phyloP scores from a whole-genome alignment of 2,888 invertebrate species.

The Leptinotarsa rubiginosa region DNA sequence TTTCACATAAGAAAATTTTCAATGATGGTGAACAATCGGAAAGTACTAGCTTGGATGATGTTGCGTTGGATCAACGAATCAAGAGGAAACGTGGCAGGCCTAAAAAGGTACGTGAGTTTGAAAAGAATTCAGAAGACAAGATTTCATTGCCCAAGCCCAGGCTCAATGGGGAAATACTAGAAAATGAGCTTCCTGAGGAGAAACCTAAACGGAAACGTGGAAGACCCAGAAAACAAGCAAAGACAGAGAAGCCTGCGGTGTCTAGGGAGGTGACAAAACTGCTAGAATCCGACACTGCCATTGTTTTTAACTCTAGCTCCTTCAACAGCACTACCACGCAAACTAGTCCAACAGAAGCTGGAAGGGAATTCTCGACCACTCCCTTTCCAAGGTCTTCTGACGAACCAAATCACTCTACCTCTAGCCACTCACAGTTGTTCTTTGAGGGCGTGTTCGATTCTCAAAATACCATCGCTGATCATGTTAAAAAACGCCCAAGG shows the following conservation, averaged over 20 bases:
- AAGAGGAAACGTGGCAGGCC: slow-evolving; percentile 17
- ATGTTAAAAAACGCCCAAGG: slow-evolving; percentile 20
- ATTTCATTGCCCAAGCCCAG: background rate
- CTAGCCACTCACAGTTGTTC: slow-evolving; percentile 1
- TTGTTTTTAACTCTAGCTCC: background rate
- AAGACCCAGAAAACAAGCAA: background rate
- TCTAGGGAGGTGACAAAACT: background rate
- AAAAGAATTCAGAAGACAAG: background rate
- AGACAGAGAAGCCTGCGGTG: background rate
- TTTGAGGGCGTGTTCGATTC: slow-evolving; percentile 1
- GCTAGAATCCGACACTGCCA: background rate
- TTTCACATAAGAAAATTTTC: too few species aligned
- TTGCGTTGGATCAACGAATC: background rate
- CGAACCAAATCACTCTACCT: background rate
- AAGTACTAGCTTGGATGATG: background rate
- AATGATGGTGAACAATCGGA: too few species aligned
- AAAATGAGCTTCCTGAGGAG: background rate
- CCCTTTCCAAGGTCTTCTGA: background rate
- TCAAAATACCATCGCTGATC: slow-evolving; percentile 20
- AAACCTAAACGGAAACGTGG: background rate
- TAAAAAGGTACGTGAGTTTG: background rate
- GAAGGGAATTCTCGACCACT: background rate
- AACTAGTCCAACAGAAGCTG: background rate
- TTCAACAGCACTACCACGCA: background rate
- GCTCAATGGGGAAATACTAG: background rate